These are phyloP conservation scores for Archocentrus centrarchus DNA, from an alignment of 2,113 vertebrate genomes.

Conservation along the genomic window DNA sequence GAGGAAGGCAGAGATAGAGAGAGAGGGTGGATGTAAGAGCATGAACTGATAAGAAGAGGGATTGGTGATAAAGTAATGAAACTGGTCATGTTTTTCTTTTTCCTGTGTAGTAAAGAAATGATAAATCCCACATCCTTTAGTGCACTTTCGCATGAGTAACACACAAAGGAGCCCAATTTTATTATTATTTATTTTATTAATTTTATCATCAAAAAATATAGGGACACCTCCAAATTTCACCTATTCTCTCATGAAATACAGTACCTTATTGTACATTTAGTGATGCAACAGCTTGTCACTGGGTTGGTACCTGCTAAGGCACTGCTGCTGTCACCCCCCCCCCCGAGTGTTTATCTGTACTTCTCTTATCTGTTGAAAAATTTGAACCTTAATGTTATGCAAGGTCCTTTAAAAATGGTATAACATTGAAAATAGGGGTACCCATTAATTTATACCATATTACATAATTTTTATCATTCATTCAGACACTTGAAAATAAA, in stretches of 20 bases:
- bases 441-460: neutral
- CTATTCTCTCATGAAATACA: neutral
- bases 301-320: neutral
- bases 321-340: neutral
- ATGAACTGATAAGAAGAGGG: neutral
- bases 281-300: neutral
- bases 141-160: neutral
- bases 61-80: neutral
- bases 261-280: neutral
- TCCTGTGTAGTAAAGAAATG: neutral
- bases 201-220: neutral
- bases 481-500: neutral
- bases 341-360: neutral
- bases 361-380: neutral
- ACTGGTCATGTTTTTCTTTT: neutral
- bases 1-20: slow-evolving; percentile 1
- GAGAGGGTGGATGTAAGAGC: neutral
- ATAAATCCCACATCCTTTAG: neutral
- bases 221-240: neutral
- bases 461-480: neutral
- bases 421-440: neutral
- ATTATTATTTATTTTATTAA: too few species aligned
- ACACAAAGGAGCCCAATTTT: neutral
- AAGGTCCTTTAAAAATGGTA: neutral
- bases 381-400: neutral